Base-by-base conservation (phyloP, 2,797 vertebrate genomes). In the Falco cherrug region DNA sequence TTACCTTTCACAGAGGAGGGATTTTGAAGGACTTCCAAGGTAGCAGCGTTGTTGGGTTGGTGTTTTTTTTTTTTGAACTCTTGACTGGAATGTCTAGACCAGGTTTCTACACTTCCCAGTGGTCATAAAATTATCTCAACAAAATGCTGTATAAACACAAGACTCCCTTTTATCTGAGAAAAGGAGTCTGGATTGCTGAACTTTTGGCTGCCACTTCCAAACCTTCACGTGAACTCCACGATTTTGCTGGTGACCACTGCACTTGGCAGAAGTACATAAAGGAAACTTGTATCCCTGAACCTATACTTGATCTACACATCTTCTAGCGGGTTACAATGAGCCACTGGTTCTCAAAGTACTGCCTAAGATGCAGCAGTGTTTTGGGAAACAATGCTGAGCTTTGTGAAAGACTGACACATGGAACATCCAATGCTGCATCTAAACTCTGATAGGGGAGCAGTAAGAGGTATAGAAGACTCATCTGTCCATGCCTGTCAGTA, bases 21-120 rank as follows among this genome's bases (percentile, higher is more conserved):
- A 78, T 76, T 97, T 71, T 93, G 73, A 95, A 94, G 85, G 54
- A 74, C 64, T 95, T 97, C 56, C 82, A 94, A 94, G 64, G 31
- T 5, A 77, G 24, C 16, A 80, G 31, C 10, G 20, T 45, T 64
- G 33, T 20, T 16, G 3, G 2, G n/a, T 37, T 45, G 16, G 1
- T 37, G 37, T 5, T 10, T 37, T 37, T 3, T 13, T 37, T 37
- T 37, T 3, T 13, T 69, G 2, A 90, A 87, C 71, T 70, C 80
- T 47, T 13, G 5, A 76, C 53, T 76, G 25, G 35, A 87, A 89
- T 69, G 73, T 71, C 71, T 84, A 41, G 50, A 81, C 50, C 9
- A 57, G 45, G 56, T 79, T 33, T 82, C 86, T 96, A 6, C 64
- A 85, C 64, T 96, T 97, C 89, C 73, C 64, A 82, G 33, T 10